Base-by-base conservation (phyloP, 2,113 vertebrate species). In the Gambusia affinis region DNA sequence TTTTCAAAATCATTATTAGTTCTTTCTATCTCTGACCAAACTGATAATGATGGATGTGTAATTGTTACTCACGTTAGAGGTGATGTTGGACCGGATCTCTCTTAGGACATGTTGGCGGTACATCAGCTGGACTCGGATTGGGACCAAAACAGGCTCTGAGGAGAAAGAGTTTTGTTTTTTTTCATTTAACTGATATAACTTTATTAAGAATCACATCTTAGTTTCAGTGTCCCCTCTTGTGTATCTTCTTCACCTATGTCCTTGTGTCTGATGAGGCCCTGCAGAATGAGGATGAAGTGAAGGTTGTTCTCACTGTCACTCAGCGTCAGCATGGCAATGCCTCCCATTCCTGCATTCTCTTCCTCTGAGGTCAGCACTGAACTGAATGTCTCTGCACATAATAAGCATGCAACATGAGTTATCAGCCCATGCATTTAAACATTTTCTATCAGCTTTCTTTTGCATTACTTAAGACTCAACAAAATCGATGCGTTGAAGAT, bases 281-380 rank as follows among this genome's bases (percentile, higher is more conserved):
- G 95, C 33, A 96, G 94, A 72, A 99, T 95, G 39, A 99, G 94
- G 86, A 99, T 95, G 91, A 99, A 99, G 86, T 99, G 97, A 68
- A 99, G 94, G 83, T 97, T 98, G 93, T 97, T 96, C 90, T 98
- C 97, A 0, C 93, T 93, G 89, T 98, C 97, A 0, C 98, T 99
- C 80, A 99, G 93, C 0, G 98, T 97, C 74, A 98, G 87, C 93
- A 99, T 96, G 73, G 96, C 94, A 54, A 99, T 96, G 63, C 96
- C 97, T 1, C 97, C 97, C 67, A 93, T 91, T 1, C 95, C 95
- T 24, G 94, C 85, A 69, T 95, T 94, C 3, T 91, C 74, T 10
- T 94, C 84, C 66, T 94, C 93, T 0, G 96, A 94, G 0, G 96
- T 96, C 88, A 99, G 88, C 29, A 96, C 95, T 47, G 97, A 96